A percentile compares a stretch with the other conserved stretches of the same genome.
Evolutionary conservation across 2,113 vertebrate species (phyloP).

Genomic region (Guaruba guarouba): DNA sequence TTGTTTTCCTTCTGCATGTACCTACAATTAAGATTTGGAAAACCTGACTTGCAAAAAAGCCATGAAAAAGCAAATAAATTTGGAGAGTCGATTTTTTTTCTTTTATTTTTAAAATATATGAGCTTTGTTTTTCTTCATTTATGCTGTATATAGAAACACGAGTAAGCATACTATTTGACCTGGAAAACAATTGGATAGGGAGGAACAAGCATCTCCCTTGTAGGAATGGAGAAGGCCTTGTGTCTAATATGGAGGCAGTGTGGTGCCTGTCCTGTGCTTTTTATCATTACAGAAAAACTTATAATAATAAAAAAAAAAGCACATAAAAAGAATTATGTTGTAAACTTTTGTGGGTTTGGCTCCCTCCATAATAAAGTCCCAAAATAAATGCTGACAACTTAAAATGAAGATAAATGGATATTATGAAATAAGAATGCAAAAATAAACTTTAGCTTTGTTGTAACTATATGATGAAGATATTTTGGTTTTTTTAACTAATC

Average conservation of each 20-base stretch:
- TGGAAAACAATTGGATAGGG: background rate
- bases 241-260: background rate
- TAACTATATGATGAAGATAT: background rate
- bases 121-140: background rate
- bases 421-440: background rate
- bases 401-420: background rate
- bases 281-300: background rate
- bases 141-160: background rate
- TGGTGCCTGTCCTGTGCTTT: background rate
- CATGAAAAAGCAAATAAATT: background rate
- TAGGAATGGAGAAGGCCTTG: background rate
- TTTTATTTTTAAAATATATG: background rate
- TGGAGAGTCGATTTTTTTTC: background rate
- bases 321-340: background rate
- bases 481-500: background rate
- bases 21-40: background rate
- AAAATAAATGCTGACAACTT: background rate
- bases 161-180: background rate
- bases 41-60: background rate
- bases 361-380: background rate
- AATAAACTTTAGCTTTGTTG: background rate
- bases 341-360: background rate
- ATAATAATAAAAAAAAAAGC: background rate
- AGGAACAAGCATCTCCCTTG: background rate
- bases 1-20: background rate